These are phyloP conservation scores for Takifugu flavidus DNA, from an alignment of 2,113 vertebrate species.

Conservation along the genomic window DNA sequence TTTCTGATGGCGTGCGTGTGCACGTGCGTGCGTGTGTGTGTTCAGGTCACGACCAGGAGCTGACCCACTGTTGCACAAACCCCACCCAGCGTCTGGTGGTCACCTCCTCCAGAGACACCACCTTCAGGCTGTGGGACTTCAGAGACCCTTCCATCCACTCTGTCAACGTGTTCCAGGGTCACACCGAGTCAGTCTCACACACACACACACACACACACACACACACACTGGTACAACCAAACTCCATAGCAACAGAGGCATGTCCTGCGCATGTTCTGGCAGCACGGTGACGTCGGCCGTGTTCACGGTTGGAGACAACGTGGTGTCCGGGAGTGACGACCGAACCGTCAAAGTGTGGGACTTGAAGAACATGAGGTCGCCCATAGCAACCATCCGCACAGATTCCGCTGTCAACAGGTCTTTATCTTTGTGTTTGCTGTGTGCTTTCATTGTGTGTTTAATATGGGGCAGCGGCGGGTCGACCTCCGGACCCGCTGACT, in stretches of 20 bases:
- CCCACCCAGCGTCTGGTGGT: constrained; percentile 96
- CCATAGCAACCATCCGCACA: constrained; percentile 97
- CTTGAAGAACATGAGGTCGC: constrained; percentile 98
- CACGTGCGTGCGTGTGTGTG: constrained; percentile 16
- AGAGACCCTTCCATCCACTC: constrained; percentile 99
- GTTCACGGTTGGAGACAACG: constrained; percentile 97
- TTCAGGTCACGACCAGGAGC: constrained; percentile 94
- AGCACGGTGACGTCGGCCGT: constrained; percentile 98
- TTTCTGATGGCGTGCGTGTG: not conserved
- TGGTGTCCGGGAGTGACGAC: constrained; percentile 97
- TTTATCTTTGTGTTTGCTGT: not conserved
- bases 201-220: not conserved
- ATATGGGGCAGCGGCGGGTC: no score
- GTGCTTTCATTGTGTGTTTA: not conserved
- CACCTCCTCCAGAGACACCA: constrained; percentile 96
- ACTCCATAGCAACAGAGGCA: no score
- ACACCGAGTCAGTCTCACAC: constrained; percentile 90
- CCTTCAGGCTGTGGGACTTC: constrained; percentile 98
- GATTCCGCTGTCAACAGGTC: constrained; percentile 98
- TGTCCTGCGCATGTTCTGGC: constrained; percentile 18
- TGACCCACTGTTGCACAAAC: constrained; percentile 97
- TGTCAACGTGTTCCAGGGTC: constrained; percentile 99
- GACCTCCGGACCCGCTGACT: not conserved
- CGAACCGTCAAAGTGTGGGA: constrained; percentile 99
- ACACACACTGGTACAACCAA: not conserved